Evolutionary conservation across 23 tunicate species (phyloP), one percentile per base, ranked within the genome.

Genomic region (Ascidia mentula): DNA sequence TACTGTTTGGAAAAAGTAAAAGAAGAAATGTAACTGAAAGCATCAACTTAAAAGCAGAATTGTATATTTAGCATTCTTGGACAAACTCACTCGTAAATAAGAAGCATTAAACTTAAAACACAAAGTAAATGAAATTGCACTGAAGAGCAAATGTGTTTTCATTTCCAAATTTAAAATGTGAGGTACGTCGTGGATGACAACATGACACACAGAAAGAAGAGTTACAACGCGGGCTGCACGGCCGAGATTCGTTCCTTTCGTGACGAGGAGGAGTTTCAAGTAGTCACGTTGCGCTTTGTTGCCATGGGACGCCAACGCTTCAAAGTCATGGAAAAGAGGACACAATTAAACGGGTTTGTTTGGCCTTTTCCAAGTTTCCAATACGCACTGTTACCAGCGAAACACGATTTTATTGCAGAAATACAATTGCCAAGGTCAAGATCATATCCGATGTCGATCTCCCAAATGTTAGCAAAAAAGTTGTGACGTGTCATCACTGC

Each of bases 291-390:
- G 77, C 69, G 77, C 17, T 76, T 89, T 0, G 82, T 93, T 5
- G 93, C 82, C n/a, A 59, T 80, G 38, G 98, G 90, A 17, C 84
- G 98, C 30, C 89, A 93, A 42, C 80, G 86, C 40, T 93, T 93
- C 77, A 46, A 88, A 77, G 38, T 93, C 18, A 70, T 93, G 72
- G 84, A 84, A 38, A 84, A 75, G 20, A 79, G 84, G 36, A 69
- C 69, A 13, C 92, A 93, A 76, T 28, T 76, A 35, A 78, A 93
- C 60, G 98, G 98, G 98, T 92, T 6, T 5, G 65, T 53, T 9
- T 9, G 12, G 12, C 15, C 15, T 42, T 42, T n/a, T n/a, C n/a
- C n/a, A n/a, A n/a, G n/a, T n/a, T n/a, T n/a, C n/a, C n/a, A n/a
- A n/a, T n/a, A n/a, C n/a, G n/a, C n/a, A n/a, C n/a, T n/a, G n/a